These are phyloP conservation scores for Chloromyia formosa DNA, from an alignment of 2,888 invertebrate genomes.

Conservation along the genomic window DNA sequence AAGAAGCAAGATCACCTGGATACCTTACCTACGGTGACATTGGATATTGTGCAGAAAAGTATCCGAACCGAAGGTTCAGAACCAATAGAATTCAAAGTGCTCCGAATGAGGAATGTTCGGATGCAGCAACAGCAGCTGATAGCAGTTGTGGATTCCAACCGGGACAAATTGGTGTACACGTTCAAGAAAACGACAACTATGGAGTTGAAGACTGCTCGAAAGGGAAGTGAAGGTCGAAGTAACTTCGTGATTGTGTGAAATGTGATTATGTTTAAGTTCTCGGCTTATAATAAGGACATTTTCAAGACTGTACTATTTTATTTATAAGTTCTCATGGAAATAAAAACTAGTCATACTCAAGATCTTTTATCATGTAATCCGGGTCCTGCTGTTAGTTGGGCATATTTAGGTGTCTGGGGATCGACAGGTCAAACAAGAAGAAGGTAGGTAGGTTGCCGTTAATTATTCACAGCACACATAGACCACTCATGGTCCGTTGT, in stretches of 20 bases:
- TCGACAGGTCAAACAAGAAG: no score
- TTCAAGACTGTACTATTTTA: neutral
- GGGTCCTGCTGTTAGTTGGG: no score
- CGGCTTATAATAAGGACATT: neutral
- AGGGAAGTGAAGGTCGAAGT: neutral
- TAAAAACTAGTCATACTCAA: slow-evolving; percentile 1
- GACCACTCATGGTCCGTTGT: no score
- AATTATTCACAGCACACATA: no score
- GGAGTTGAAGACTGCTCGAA: neutral
- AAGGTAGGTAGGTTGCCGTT: no score
- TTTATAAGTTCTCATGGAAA: neutral
- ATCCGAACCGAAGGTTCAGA: slow-evolving; percentile 39
- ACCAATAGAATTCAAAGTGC: neutral
- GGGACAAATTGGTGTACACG: slow-evolving; percentile 51
- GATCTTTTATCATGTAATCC: no score
- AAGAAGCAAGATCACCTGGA: slow-evolving; percentile 51
- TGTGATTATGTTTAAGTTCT: neutral
- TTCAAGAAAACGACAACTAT: neutral
- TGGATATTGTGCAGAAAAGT: slow-evolving; percentile 64
- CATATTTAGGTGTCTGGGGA: no score
- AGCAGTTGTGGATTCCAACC: slow-evolving; percentile 58
- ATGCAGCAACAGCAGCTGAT: slow-evolving; percentile 21
- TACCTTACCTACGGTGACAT: slow-evolving; percentile 63
- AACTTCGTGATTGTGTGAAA: neutral
- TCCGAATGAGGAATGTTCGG: slow-evolving; percentile 4